A percentile compares a stretch with the other conserved stretches of the same genome.
These are phyloP conservation scores for Mystacides longicornis DNA, from an alignment of 2,888 invertebrate genomes.

Conservation along the genomic window DNA sequence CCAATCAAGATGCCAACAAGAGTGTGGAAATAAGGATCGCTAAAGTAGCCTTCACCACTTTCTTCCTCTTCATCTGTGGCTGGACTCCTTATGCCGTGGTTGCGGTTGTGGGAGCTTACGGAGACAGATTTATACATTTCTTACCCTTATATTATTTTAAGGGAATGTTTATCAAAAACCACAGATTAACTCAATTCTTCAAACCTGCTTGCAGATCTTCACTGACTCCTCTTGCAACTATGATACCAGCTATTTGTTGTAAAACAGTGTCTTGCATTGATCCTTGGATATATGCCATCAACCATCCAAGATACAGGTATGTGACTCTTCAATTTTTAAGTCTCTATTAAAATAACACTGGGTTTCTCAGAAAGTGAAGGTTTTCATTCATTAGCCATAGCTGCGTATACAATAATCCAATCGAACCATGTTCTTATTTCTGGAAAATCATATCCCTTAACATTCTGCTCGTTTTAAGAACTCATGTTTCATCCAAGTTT, in stretches of 20 bases:
- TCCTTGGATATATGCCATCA: conserved; percentile 71
- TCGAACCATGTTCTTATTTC: too few species aligned
- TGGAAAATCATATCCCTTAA: too few species aligned
- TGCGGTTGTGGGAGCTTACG: conserved; percentile 59
- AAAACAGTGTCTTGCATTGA: conserved; percentile 74
- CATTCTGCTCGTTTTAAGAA: too few species aligned
- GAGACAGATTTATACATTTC: too few species aligned
- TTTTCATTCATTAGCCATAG: too few species aligned
- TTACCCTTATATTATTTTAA: too few species aligned
- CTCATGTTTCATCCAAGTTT: too few species aligned
- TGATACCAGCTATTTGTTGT: conserved; percentile 62
- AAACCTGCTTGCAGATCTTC: conserved; percentile 34
- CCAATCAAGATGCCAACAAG: conserved; percentile 53
- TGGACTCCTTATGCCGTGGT: conserved; percentile 73
- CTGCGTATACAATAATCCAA: too few species aligned
- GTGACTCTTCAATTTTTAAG: too few species aligned
- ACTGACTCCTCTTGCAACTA: conserved; percentile 55
- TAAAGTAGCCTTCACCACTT: conserved; percentile 66
- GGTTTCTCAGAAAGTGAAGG: too few species aligned
- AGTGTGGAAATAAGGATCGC: conserved; percentile 65
- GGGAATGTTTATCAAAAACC: too few species aligned
- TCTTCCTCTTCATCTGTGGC: conserved; percentile 62
- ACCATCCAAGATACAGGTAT: conserved; percentile 67
- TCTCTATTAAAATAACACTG: too few species aligned
- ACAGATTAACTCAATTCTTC: background rate